Base-by-base conservation (phyloP, 2,888 invertebrate species). In the Heliconius hortense region DNA sequence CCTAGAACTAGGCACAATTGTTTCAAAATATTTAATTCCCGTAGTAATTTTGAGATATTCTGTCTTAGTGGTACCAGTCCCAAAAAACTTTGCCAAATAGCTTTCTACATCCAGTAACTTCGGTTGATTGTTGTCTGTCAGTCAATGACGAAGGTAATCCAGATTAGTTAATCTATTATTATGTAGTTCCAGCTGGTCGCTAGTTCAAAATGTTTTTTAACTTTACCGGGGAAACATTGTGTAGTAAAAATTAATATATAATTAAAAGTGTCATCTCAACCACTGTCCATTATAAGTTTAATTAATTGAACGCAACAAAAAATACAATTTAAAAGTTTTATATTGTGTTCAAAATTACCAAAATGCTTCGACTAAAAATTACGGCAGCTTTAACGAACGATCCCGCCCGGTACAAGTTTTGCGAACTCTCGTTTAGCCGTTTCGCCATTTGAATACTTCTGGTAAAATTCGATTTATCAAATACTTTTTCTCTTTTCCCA, bases 351-450 rank as follows among this genome's bases (percentile, higher is more conserved):
- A 13, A 64, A n/a, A 39, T 64, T 35, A 64, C 64, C 24, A 39
- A 63, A 64, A 39, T 39, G 39, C 35, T 15, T 64, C 28, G 48
- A 68, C 21, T 31, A 26, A 68, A 68, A 53, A n/a, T 68, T n/a
- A 53, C 53, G 53, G 28, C n/a, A 68, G 5, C 28, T 68, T 68
- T 21, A 68, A 21, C 13, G 53, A 31, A 68, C 28, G 31, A 5
- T 64, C 48, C 48, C 35, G 63, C 63, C 39, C 28, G 31, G 11
- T 31, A 43, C 21, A 31, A 68, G 53, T 68, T 68, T 48, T 28
- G 28, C 68, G 21, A 68, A 68, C 68, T 68, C 68, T 28, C 68
- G 53, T 68, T 68, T n/a, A 18, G 53, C 39, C 35, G 64, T 31
- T 18, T 67, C 43, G 67, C 67, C 67, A 10, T 43, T 26, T 43